Evolutionary conservation across 2,888 invertebrate species (phyloP).

Genomic region (Leptura quadrifasciata): DNA sequence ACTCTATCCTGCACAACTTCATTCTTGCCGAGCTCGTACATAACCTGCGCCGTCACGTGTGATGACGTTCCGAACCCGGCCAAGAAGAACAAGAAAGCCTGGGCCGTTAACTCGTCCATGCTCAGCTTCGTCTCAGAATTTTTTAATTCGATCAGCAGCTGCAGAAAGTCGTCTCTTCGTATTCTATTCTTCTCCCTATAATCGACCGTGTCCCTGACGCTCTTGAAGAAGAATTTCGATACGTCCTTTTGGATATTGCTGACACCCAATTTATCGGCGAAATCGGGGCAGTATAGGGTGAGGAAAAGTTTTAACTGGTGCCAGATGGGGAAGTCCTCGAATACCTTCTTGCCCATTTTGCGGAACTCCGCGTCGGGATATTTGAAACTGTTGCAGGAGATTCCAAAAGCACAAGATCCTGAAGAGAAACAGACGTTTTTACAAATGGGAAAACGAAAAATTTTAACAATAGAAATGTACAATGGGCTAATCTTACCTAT

Average conservation of each 20-base stretch:
- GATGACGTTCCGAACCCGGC: constrained; percentile 80
- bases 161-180: constrained; percentile 60
- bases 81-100: constrained; percentile 77
- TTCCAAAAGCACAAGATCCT: constrained; percentile 75
- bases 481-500: constrained; percentile 72
- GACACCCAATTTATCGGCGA: constrained; percentile 51
- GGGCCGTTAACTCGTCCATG: constrained; percentile 72
- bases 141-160: constrained; percentile 61
- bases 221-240: constrained; percentile 62
- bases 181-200: constrained; percentile 61
- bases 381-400: constrained; percentile 76
- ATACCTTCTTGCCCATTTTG: constrained; percentile 64
- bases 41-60: constrained; percentile 66
- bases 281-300: constrained; percentile 51
- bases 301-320: constrained; percentile 46
- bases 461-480: neutral
- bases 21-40: constrained; percentile 75
- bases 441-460: neutral
- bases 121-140: constrained; percentile 52
- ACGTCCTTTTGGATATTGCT: constrained; percentile 54
- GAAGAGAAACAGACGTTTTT: neutral
- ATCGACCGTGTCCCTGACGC: constrained; percentile 62
- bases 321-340: constrained; percentile 55
- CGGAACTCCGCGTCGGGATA: constrained; percentile 70
- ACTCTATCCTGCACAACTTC: constrained; percentile 72